Evolutionary conservation across 2,113 vertebrate genomes (phyloP).

Genomic region (Maccullochella peelii): DNA sequence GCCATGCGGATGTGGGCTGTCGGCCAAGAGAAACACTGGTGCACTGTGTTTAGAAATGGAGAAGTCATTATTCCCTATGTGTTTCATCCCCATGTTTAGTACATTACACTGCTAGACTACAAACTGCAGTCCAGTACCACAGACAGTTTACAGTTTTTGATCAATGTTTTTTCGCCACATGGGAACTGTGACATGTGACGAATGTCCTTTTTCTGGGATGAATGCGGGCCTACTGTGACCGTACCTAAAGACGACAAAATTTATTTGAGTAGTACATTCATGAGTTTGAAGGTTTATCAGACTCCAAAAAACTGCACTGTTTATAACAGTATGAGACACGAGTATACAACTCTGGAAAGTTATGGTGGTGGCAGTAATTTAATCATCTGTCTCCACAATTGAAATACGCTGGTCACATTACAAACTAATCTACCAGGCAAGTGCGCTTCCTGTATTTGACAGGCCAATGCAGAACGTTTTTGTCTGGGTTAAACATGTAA

Average conservation of each 20-base stretch:
- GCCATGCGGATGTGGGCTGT: neutral
- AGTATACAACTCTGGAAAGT: neutral
- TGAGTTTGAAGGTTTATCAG: neutral
- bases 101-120: neutral
- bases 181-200: neutral
- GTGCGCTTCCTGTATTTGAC: too few species aligned
- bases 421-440: too few species aligned
- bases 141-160: neutral
- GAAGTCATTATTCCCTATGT: neutral
- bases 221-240: neutral
- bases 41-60: neutral
- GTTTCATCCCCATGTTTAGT: neutral
- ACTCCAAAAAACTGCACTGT: neutral
- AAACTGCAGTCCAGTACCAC: neutral
- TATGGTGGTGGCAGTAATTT: neutral
- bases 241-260: neutral
- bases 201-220: neutral
- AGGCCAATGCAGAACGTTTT: too few species aligned
- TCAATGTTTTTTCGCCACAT: constrained; percentile 6
- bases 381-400: neutral
- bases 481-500: neutral
- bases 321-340: neutral
- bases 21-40: neutral
- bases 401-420: neutral
- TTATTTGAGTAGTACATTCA: neutral